Conservation (phyloP, 2,113 vertebrate species). For the Stomatorhinus ivindoensis region DNA sequence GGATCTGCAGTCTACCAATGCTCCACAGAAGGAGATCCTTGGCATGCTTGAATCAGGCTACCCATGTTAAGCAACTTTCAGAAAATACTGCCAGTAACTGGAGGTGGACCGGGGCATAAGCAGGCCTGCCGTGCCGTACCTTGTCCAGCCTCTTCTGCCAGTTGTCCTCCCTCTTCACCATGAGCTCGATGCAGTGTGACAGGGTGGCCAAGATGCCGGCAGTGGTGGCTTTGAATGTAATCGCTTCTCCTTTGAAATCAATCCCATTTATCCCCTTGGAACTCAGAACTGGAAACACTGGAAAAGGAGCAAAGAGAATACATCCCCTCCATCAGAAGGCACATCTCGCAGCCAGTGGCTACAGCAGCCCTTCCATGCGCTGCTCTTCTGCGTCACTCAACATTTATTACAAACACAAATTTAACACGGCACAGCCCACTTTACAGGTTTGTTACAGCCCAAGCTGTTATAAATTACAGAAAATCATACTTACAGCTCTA, state of each 20-base stretch:
- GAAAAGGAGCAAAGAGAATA: not conserved
- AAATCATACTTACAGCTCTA: not conserved
- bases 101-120: too few relatives aligned
- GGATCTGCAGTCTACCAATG: not conserved
- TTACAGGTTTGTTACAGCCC: not conserved
- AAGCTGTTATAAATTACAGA: not conserved
- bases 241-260: constrained; percentile 98
- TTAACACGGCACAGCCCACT: not conserved
- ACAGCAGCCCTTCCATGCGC: not conserved
- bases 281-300: constrained; percentile 58
- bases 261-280: constrained; percentile 58
- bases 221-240: constrained; percentile 98
- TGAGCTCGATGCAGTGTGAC: constrained; percentile 94
- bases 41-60: not conserved
- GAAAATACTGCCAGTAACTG: not conserved
- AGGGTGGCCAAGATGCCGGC: constrained; percentile 93
- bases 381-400: not conserved
- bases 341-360: not conserved
- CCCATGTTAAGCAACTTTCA: not conserved
- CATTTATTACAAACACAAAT: not conserved
- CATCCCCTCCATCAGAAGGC: too few relatives aligned
- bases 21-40: not conserved
- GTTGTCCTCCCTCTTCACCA: constrained; percentile 92
- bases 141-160: constrained; percentile 96
- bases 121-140: constrained; percentile 52